Percentiles rank a stretch among this genome's conserved stretches.
Conservation (phyloP, 2,888 invertebrate species). For the Auanema freiburgensis region DNA sequence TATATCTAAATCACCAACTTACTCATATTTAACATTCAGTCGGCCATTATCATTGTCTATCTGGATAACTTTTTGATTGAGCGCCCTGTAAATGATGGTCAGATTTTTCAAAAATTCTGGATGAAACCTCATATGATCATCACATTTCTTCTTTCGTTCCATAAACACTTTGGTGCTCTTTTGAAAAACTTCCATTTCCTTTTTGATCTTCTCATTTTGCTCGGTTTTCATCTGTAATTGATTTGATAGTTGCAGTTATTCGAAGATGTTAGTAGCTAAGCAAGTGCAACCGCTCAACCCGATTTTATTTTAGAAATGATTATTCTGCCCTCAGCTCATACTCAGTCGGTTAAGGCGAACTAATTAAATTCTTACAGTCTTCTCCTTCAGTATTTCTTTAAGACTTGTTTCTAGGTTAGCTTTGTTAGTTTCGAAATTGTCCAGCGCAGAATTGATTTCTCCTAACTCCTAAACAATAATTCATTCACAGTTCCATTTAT, state of each 20-base stretch:
- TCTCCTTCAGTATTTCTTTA: conserved; percentile 7
- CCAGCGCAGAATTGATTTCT: conserved; percentile 19
- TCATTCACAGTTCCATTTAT: no score
- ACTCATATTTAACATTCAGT: no score
- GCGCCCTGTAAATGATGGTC: no score
- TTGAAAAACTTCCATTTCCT: background rate
- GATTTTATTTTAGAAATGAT: no score
- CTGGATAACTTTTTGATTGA: no score
- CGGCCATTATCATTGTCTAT: no score
- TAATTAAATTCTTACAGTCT: no score
- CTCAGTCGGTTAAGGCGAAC: no score
- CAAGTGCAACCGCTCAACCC: no score
- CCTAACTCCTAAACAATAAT: conserved; percentile 12
- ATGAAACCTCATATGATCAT: background rate
- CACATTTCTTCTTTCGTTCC: conserved; percentile 10
- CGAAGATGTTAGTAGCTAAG: no score
- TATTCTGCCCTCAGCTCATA: no score
- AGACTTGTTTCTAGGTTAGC: background rate
- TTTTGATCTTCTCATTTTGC: background rate
- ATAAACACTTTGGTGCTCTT: background rate
- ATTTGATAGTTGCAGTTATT: background rate
- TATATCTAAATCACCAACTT: no score
- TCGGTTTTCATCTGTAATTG: background rate
- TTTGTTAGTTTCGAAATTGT: conserved; percentile 9
- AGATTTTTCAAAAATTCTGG: background rate